A percentile compares a stretch with the other conserved stretches of the same genome.
These are phyloP conservation scores for Eristalis pertinax DNA, from an alignment of 2,888 invertebrate genomes.

Conservation along the genomic window DNA sequence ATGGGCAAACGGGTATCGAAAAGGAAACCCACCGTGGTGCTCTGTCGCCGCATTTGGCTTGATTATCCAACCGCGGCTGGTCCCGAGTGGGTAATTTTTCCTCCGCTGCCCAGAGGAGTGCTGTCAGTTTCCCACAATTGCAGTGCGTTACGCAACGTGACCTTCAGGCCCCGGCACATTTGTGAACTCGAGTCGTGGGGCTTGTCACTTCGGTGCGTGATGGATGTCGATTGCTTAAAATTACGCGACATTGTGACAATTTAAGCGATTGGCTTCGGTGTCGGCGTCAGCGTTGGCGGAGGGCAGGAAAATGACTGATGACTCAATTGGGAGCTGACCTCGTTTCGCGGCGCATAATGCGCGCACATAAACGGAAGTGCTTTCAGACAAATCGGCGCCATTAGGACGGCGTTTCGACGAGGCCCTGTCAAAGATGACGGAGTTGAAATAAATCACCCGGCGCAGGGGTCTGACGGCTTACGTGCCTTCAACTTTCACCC, in stretches of 20 bases:
- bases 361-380: background rate
- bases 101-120: background rate
- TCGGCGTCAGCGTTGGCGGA: background rate
- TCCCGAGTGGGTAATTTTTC: conserved; percentile 42
- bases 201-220: background rate
- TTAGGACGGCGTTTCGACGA: background rate
- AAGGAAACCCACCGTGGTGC: conserved; percentile 21
- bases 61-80: conserved; percentile 41
- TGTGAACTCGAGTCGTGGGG: conserved; percentile 2
- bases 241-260: background rate
- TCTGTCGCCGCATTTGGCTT: conserved; percentile 45
- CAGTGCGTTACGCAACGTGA: conserved; percentile 38
- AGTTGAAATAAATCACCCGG: background rate
- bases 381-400: background rate
- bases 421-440: background rate
- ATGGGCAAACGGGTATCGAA: conserved; percentile 14
- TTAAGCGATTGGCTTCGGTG: background rate
- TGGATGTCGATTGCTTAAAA: background rate
- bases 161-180: conserved; percentile 22
- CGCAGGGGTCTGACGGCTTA: too few relatives aligned
- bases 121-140: conserved; percentile 21
- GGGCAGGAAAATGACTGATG: background rate
- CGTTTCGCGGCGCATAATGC: background rate
- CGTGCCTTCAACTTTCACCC: background rate
- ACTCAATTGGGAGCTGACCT: background rate